A percentile compares a stretch with the other conserved stretches of the same genome.
These are phyloP conservation scores for Sesamia inferens DNA, from an alignment of 2,888 invertebrate genomes.

Conservation along the genomic window DNA sequence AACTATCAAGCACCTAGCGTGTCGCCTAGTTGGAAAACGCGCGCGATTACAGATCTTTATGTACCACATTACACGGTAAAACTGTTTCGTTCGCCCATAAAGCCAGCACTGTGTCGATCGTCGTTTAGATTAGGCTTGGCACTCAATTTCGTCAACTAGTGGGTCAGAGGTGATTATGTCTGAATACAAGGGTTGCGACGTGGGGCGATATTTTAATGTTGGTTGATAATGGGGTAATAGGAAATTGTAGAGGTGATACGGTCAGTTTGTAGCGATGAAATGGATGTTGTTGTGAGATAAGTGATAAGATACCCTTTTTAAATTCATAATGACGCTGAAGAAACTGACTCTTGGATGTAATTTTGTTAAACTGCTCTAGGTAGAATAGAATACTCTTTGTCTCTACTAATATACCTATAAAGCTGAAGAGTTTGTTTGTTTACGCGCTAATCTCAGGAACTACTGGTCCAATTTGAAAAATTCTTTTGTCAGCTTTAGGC, in stretches of 20 bases:
- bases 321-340: neutral
- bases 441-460: too few species aligned
- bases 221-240: slow-evolving; percentile 46
- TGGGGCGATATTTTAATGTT: slow-evolving; percentile 57
- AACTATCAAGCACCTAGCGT: slow-evolving; percentile 51
- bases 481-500: too few species aligned
- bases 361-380: neutral
- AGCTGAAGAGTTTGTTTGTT: too few species aligned
- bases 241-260: slow-evolving; percentile 36
- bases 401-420: too few species aligned
- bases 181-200: slow-evolving; percentile 39
- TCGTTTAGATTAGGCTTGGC: slow-evolving; percentile 74
- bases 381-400: too few species aligned
- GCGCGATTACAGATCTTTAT: slow-evolving; percentile 68
- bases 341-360: too few species aligned
- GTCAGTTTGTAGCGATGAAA: slow-evolving; percentile 10
- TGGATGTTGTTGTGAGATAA: neutral
- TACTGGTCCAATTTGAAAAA: too few species aligned
- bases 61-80: slow-evolving; percentile 69
- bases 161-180: slow-evolving; percentile 54
- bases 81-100: slow-evolving; percentile 64
- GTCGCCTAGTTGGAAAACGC: slow-evolving; percentile 63
- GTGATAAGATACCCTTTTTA: neutral
- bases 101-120: slow-evolving; percentile 70
- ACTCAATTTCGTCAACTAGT: slow-evolving; percentile 74